Evolutionary conservation across 2,797 vertebrate species (phyloP), one percentile per base, ranked within the genome.

Genomic region (Gouania willdenowi): DNA sequence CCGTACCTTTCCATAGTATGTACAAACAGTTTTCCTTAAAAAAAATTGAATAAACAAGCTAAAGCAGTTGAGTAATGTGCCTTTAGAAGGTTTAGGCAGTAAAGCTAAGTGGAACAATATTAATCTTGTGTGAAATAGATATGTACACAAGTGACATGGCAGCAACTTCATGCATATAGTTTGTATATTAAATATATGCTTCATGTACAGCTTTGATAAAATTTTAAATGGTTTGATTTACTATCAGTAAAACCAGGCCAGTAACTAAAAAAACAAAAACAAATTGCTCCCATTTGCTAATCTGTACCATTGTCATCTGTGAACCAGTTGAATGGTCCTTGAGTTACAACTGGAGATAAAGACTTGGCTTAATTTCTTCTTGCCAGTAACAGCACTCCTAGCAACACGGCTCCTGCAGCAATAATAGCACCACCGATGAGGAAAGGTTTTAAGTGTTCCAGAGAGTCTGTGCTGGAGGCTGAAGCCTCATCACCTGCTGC

Each of bases 361-460:
- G 1, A 67, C 64, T 39, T 49, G 47, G 27, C 66, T 75, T 85
- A 90, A 77, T 90, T 89, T 77, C 86, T 90, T 61, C 77, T 88
- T 2, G 84, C 85, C 66, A 90, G 53, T 70, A 91, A 62, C 62
- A 91, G 54, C 36, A 73, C 68, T 58, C 87, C 88, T 40, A 91
- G 65, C 68, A 91, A 71, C 48, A 90, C 76, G 58, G 88, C 89
- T 44, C 87, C 89, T 20, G 81, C 79, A 26, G 87, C 87, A 16
- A 90, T 73, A 26, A 90, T 48, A 1, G 78, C 88, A 30, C 89
- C 87, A 12, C 85, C 87, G 3, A 90, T 85, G 42, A 91, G 74
- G 64, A 90, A 89, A 13, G 89, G 89, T 51, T 90, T 91, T 71
- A 91, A 81, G 65, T 74, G 82, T 62, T 91, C 88, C 66, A 90